Evolutionary conservation across 2,888 invertebrate species (phyloP).

Genomic region (Lordiphosa fenestrarum): DNA sequence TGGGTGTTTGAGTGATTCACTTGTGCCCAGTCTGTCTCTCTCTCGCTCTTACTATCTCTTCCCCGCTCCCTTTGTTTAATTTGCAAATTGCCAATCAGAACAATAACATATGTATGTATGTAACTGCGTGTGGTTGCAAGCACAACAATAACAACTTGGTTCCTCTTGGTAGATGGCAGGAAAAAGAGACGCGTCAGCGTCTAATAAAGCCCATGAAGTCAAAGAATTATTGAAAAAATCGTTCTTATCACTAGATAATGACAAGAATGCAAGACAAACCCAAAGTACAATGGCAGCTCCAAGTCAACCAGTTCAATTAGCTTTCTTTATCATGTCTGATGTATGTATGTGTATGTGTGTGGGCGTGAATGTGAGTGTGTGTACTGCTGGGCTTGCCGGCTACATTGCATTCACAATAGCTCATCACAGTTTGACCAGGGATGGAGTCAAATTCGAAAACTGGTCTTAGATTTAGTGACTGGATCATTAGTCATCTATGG

Average conservation of each 20-base stretch:
- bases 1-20: conserved; percentile 53
- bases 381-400: conserved; percentile 52
- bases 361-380: conserved; percentile 10
- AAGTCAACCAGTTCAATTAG: conserved; percentile 25
- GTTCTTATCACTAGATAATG: conserved; percentile 47
- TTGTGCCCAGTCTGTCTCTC: conserved; percentile 24
- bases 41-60: conserved; percentile 14
- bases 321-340: conserved; percentile 23
- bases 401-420: conserved; percentile 17
- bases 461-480: no score
- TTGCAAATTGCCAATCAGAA: conserved; percentile 40
- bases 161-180: conserved; percentile 6
- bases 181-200: conserved; percentile 27
- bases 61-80: conserved; percentile 39
- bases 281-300: neutral
- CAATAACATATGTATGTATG: conserved; percentile 39
- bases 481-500: no score
- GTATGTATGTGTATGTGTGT: conserved; percentile 1
- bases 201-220: conserved; percentile 27
- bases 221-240: conserved; percentile 20
- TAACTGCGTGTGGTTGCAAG: conserved; percentile 38
- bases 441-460: conserved; percentile 5
- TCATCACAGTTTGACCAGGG: conserved; percentile 21
- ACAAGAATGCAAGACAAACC: conserved; percentile 24
- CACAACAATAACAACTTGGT: conserved; percentile 14